Conservation (phyloP, 2,797 vertebrate genomes). For the Euthynnus affinis region DNA sequence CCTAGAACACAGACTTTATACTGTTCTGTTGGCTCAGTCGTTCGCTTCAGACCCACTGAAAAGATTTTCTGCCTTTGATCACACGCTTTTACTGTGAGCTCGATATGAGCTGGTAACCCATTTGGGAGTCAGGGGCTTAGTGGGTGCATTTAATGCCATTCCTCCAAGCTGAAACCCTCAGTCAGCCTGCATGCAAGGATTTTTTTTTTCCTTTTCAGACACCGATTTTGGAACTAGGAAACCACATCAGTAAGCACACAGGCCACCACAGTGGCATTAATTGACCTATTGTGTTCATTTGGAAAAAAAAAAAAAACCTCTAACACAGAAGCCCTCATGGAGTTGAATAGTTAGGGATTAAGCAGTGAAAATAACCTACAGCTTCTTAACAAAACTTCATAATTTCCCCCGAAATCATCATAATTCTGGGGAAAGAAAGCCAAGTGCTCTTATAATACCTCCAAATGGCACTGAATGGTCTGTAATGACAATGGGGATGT, state of each 20-base stretch:
- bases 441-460: constrained; percentile 64
- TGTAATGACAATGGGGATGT: constrained; percentile 70
- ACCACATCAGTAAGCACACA: constrained; percentile 56
- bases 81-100: constrained; percentile 52
- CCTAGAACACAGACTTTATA: constrained; percentile 23
- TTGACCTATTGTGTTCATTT: constrained; percentile 59
- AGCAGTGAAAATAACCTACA: constrained; percentile 45
- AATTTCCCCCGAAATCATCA: constrained; percentile 66
- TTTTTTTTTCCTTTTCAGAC: constrained; percentile 25
- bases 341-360: constrained; percentile 58
- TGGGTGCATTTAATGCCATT: constrained; percentile 60
- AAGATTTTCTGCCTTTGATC: constrained; percentile 71
- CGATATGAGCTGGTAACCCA: constrained; percentile 62
- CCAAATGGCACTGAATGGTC: constrained; percentile 65
- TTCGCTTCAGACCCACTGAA: constrained; percentile 48
- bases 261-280: constrained; percentile 46
- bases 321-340: neutral
- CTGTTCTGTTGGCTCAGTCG: constrained; percentile 42
- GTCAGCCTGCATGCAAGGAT: constrained; percentile 31
- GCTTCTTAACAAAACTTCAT: constrained; percentile 56
- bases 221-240: constrained; percentile 52
- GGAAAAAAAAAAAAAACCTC: constrained; percentile 1
- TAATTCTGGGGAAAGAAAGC: constrained; percentile 59
- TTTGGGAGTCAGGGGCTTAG: constrained; percentile 64
- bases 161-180: constrained; percentile 49